Conservation (phyloP, 2,888 invertebrate genomes). For the Latheticus oryzae region DNA sequence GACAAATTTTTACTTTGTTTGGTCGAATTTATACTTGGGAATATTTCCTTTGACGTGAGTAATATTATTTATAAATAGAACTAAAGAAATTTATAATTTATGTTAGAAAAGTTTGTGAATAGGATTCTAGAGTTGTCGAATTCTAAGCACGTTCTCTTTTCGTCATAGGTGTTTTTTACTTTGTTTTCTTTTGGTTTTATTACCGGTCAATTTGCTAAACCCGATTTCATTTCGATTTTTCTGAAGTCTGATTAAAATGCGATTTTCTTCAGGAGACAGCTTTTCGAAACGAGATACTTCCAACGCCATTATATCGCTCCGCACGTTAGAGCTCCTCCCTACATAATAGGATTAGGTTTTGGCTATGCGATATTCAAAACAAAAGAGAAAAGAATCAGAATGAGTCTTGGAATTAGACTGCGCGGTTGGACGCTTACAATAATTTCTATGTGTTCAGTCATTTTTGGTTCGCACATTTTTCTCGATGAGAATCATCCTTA, state of each 20-base stretch:
- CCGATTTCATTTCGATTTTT: slow-evolving; percentile 23
- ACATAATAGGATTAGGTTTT: slow-evolving; percentile 59
- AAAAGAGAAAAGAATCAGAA: slow-evolving; percentile 53
- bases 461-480: slow-evolving; percentile 57
- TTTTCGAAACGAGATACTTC: slow-evolving; percentile 54
- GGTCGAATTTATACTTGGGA: slow-evolving; percentile 57
- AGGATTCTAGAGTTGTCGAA: slow-evolving; percentile 3
- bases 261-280: slow-evolving; percentile 50
- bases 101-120: slow-evolving; percentile 4
- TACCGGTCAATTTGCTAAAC: slow-evolving; percentile 23
- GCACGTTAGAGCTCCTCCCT: slow-evolving; percentile 59
- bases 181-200: slow-evolving; percentile 22
- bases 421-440: slow-evolving; percentile 51
- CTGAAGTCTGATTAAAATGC: slow-evolving; percentile 9
- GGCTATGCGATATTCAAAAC: slow-evolving; percentile 57
- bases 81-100: slow-evolving; percentile 17
- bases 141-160: slow-evolving; percentile 28
- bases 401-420: slow-evolving; percentile 48
- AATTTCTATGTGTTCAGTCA: slow-evolving; percentile 49
- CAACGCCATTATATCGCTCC: slow-evolving; percentile 58
- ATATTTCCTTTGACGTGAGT: slow-evolving; percentile 64
- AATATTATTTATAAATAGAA: slow-evolving; percentile 17
- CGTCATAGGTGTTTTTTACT: slow-evolving; percentile 8
- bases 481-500: slow-evolving; percentile 58
- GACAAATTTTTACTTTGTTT: slow-evolving; percentile 60